Conservation (phyloP, 2,113 vertebrate species). For the Urocolius indicus region DNA sequence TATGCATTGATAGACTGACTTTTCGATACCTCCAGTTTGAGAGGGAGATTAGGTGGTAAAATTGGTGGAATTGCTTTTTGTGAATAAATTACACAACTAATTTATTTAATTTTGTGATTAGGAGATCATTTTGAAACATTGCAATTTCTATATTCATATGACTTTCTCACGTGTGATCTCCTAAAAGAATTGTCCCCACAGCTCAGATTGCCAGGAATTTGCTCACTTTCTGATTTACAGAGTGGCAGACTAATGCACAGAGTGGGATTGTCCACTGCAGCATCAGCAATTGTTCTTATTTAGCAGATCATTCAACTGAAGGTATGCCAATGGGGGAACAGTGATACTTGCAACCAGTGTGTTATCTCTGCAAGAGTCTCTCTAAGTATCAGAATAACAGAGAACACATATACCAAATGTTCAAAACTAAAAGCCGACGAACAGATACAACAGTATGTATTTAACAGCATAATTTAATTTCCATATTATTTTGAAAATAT, state of each 20-base stretch:
- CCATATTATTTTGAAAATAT: neutral
- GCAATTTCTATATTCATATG: neutral
- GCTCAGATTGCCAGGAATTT: neutral
- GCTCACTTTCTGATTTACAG: neutral
- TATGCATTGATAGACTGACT: neutral
- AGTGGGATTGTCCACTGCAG: neutral
- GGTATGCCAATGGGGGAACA: neutral
- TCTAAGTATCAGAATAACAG: neutral
- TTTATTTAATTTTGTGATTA: neutral
- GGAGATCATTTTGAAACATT: neutral
- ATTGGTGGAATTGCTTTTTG: neutral
- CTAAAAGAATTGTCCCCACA: neutral
- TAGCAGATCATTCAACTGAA: neutral
- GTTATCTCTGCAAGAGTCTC: neutral
- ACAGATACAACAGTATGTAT: accelerated
- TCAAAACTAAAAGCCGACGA: neutral
- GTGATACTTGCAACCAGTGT: neutral
- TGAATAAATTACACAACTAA: neutral
- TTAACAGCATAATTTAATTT: neutral
- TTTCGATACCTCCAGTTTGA: neutral
- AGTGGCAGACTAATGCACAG: neutral
- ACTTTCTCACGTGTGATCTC: neutral
- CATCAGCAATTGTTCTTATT: neutral
- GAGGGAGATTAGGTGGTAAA: neutral
- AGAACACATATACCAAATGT: neutral